phyloP scores from a whole-genome alignment of 2,113 vertebrate species.

The Tragelaphus strepsiceros region DNA sequence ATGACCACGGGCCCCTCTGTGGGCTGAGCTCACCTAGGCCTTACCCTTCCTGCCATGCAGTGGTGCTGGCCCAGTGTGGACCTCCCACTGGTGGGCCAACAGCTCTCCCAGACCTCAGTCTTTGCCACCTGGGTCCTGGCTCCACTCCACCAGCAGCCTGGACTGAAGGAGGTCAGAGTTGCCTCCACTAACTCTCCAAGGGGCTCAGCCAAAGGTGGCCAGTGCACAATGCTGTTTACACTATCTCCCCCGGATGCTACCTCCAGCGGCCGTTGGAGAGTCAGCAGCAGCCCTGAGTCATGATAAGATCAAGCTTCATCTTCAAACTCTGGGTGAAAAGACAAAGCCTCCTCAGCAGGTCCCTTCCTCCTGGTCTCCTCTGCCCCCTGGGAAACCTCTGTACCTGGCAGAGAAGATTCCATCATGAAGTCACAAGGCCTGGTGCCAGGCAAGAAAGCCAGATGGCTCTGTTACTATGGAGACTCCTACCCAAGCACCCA shows the following conservation, averaged over 20 bases:
- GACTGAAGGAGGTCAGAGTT: neutral
- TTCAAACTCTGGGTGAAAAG: neutral
- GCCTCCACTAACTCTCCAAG: neutral
- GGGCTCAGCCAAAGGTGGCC: neutral
- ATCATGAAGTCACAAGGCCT: conserved; percentile 58
- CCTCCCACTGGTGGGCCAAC: no score
- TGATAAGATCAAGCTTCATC: neutral
- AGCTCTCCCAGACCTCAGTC: neutral
- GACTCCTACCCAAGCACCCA: neutral
- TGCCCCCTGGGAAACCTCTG: neutral
- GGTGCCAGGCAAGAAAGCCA: conserved; percentile 28
- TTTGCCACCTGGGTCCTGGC: neutral
- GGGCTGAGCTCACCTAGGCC: neutral
- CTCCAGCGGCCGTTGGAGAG: fast-evolving
- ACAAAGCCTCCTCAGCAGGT: neutral
- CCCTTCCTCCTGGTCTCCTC: neutral
- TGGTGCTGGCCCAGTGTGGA: neutral
- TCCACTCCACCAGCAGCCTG: neutral
- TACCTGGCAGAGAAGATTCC: conserved; percentile 36
- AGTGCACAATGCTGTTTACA: fast-evolving
- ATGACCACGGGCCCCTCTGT: fast-evolving
- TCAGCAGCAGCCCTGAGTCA: fast-evolving
- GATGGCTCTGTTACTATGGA: conserved; percentile 47
- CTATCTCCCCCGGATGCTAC: fast-evolving
- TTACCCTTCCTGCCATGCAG: neutral